Evolutionary conservation across 2,797 vertebrate species (phyloP).

Genomic region (Caiman crocodilus): DNA sequence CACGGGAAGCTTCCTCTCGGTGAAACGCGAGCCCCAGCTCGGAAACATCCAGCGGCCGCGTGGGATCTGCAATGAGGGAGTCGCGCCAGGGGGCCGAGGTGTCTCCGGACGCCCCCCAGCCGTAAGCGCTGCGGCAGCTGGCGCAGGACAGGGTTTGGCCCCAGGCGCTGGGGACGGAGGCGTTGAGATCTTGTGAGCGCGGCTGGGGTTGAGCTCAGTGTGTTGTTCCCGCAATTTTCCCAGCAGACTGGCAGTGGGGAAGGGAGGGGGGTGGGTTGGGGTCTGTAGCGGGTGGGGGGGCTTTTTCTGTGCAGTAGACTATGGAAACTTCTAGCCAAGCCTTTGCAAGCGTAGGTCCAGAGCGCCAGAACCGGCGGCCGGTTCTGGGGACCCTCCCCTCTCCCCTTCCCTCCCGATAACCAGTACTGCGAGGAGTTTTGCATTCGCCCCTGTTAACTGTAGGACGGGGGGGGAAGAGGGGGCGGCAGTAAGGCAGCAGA

Average conservation of each 20-base stretch:
- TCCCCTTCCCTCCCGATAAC: background rate
- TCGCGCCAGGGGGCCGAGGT: fast-evolving
- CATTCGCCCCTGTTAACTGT: fast-evolving
- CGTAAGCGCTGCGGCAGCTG: fast-evolving
- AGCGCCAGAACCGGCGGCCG: fast-evolving
- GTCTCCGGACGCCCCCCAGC: fast-evolving
- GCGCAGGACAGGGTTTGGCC: background rate
- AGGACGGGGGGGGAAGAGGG: background rate
- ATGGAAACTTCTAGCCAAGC: fast-evolving
- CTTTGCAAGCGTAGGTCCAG: fast-evolving
- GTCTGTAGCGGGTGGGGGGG: background rate
- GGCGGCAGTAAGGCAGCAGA: background rate
- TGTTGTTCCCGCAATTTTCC: background rate
- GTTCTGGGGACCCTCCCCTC: fast-evolving
- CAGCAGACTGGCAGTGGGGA: background rate
- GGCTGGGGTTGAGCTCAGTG: fast-evolving
- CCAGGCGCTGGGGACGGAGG: fast-evolving
- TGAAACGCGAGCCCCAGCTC: background rate
- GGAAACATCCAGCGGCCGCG: background rate
- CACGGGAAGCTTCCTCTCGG: background rate
- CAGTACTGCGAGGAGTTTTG: fast-evolving
- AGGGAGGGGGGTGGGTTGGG: too few relatives aligned
- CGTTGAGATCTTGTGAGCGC: fast-evolving
- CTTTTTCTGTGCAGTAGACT: background rate
- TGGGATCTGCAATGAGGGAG: background rate